Conservation (phyloP, 2,113 vertebrate genomes). For the Gallinago paraguaiae region DNA sequence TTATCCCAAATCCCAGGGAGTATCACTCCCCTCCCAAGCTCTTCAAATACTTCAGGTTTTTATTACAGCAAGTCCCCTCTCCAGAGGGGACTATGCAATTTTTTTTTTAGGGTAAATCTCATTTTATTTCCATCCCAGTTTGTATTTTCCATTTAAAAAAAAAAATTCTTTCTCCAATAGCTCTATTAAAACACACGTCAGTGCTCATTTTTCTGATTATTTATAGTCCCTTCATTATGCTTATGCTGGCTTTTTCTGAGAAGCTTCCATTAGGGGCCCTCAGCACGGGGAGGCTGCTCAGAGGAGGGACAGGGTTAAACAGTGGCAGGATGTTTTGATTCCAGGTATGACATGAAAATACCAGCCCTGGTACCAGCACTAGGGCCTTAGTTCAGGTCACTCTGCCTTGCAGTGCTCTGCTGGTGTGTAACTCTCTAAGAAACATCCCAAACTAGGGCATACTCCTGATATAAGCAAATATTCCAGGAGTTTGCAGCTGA, state of each 20-base stretch:
- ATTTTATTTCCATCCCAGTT: neutral
- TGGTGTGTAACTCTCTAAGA: neutral
- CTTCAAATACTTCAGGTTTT: neutral
- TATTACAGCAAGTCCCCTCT: neutral
- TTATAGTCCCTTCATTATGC: neutral
- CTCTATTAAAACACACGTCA: neutral
- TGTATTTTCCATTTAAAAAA: neutral
- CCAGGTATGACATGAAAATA: neutral
- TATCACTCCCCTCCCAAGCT: neutral
- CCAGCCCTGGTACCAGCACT: neutral
- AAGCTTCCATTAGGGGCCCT: neutral
- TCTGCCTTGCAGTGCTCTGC: neutral
- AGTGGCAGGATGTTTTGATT: neutral
- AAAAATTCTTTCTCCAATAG: neutral
- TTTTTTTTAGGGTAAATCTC: neutral
- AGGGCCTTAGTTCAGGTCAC: neutral
- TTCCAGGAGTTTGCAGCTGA: neutral
- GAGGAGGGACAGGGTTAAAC: neutral
- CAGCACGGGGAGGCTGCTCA: neutral
- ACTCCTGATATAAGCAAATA: neutral
- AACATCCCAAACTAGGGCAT: neutral
- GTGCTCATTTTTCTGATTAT: neutral
- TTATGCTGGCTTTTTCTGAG: neutral
- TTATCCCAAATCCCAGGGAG: neutral
- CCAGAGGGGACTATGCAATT: neutral